Evolutionary conservation across 2,888 invertebrate species (phyloP).

Genomic region (Brachyopa scutellaris): DNA sequence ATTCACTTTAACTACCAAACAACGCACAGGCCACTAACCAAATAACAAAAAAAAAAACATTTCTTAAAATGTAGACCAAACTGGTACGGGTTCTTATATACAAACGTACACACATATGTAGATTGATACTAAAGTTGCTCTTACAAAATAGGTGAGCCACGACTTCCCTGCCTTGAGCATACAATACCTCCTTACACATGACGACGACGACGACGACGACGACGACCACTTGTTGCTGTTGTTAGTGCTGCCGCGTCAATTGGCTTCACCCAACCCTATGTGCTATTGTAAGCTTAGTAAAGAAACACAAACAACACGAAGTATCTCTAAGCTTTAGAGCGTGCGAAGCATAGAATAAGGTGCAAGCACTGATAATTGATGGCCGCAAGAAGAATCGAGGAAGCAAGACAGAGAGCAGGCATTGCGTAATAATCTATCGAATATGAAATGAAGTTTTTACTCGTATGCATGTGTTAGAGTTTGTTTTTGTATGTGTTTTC

Average conservation of each 20-base stretch:
- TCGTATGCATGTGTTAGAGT: not conserved
- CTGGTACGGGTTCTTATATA: conserved; percentile 43
- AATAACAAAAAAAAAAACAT: too few species aligned
- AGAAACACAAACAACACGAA: not conserved
- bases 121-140: conserved; percentile 47
- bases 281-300: conserved; percentile 49
- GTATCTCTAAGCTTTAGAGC: conserved; percentile 54
- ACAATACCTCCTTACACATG: conserved; percentile 49
- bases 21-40: not conserved
- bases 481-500: not conserved
- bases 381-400: conserved; percentile 57
- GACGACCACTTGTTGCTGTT: conserved; percentile 49
- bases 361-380: conserved; percentile 63
- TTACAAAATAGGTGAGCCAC: conserved; percentile 67
- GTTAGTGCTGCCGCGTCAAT: conserved; percentile 6
- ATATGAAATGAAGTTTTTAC: conserved; percentile 12
- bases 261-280: conserved; percentile 50
- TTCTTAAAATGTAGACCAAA: conserved; percentile 55
- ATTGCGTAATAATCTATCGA: conserved; percentile 55
- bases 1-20: not conserved
- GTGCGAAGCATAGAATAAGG: conserved; percentile 62
- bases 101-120: not conserved
- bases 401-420: conserved; percentile 42
- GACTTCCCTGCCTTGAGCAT: conserved; percentile 60
- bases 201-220: conserved; percentile 14